Evolutionary conservation across 2,797 vertebrate species (phyloP), one percentile per base, ranked within the genome.

Genomic region (Anableps anableps): DNA sequence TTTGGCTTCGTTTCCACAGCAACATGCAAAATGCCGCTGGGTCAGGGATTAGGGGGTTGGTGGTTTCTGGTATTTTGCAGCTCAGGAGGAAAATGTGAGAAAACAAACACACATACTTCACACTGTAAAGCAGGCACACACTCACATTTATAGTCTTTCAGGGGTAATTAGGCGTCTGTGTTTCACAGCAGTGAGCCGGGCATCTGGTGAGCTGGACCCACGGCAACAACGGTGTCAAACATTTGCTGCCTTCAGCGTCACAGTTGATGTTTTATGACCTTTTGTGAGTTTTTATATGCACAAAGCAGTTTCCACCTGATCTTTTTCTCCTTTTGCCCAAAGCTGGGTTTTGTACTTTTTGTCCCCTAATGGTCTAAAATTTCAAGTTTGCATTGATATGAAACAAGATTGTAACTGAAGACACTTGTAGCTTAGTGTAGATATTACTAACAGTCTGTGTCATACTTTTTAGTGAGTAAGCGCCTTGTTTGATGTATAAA

Each of bases 1-100:
- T 62, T 55, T 74, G 14, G 71, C 71, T 79, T 45, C 0, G 90
- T 92, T 87, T 85, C 91, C 80, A 86, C 50, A 58, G 88, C 4
- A 80, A 92, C 34, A 75, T 79, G 81, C 76, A 80, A 92, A 91
- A 92, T 77, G 79, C 81, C 48, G 17, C 31, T 1, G 82, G 80
- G 80, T 72, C 75, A 71, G 41, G 70, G 88, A 89, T 90, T 87
- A 79, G 75, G 43, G 75, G 88, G 86, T 89, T 45, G 5, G 9
- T 4, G 70, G 51, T 83, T 74, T 53, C 45, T 62, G 74, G 74
- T 79, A 80, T 91, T 90, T 91, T 70, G 85, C 88, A 81, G 66
- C 83, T 78, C 55, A 21, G 74, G 9, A 50, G 41, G 38, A 82
- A 85, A 86, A 85, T 81, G 88, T 85, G 87, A 81, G 75, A 86